Base-by-base conservation (phyloP, 2,113 vertebrate species). In the Dicerorhinus sumatrensis region DNA sequence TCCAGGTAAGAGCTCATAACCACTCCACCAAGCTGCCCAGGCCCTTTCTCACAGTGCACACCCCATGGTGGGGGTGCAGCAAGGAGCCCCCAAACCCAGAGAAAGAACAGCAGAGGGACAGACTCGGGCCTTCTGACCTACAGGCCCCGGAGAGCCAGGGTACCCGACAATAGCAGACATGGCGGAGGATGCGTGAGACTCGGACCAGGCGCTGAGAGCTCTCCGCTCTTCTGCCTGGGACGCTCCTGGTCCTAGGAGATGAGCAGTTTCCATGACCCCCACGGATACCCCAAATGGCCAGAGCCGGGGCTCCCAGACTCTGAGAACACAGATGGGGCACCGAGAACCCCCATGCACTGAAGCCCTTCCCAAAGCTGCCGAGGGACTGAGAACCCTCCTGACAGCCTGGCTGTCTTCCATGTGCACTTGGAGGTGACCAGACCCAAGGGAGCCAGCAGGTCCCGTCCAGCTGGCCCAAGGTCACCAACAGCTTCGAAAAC, bases 391-490 rank as follows among this genome's bases (percentile, higher is more conserved):
- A 88, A 8, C 60, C 56, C 13, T 6, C 42, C 94, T n/a, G 62
- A 48, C 77, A 56, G 80, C 31, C 87, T 76, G 88, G 87, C 95
- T 63, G 77, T 63, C 77, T 72, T 76, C 80, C 70, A 72, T 17
- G 20, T 16, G 51, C 31, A 58, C 69, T 75, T 51, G 54, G 70
- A 96, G 95, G 70, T 76, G 42, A 39, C 92, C 25, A 23, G 86
- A 18, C 62, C 67, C 92, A 25, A 18, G 79, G 93, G 89, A 90
- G 63, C 70, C 39, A 27, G 51, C 17, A 12, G 17, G 80, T 91
- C 69, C 94, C 12, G 7, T 73, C 73, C 89, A 92, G 83, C 82
- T 73, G 91, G 86, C 60, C 92, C 94, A 97, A 98, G 96, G 96
- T 96, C 93, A 82, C 72, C 54, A 10, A 42, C 7, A 17, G 65